phyloP scores from a whole-genome alignment of 2,888 invertebrate species.

The Halictus ligatus region DNA sequence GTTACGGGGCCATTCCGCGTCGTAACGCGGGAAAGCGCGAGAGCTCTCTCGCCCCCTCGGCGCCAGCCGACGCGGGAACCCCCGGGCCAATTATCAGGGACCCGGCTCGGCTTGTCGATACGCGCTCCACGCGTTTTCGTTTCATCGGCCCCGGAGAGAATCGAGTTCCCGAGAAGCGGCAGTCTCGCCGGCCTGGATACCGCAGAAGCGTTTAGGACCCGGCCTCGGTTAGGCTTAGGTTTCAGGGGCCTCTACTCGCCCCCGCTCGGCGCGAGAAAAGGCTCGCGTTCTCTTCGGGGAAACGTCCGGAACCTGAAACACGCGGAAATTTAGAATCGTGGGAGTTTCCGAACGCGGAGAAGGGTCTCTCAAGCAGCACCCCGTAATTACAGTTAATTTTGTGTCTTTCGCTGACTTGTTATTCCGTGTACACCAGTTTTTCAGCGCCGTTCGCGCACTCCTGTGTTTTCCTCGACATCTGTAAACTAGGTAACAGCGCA shows the following conservation, averaged over 20 bases:
- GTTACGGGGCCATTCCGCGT: conserved; percentile 16
- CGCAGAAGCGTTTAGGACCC: conserved; percentile 22
- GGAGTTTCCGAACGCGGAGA: neutral
- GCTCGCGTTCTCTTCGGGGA: neutral
- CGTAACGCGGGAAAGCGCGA: conserved; percentile 1
- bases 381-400: conserved; percentile 8
- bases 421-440: neutral
- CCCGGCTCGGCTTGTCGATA: neutral
- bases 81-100: conserved; percentile 2
- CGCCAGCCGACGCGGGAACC: neutral
- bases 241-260: neutral
- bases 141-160: conserved; percentile 2
- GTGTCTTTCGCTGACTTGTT: neutral
- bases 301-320: conserved; percentile 2
- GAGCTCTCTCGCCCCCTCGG: neutral
- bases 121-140: neutral
- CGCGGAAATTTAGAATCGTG: conserved; percentile 23
- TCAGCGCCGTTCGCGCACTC: neutral
- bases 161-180: neutral
- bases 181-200: neutral
- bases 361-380: neutral
- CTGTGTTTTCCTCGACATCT: neutral
- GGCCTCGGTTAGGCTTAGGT: conserved; percentile 16
- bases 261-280: neutral
- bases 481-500: neutral